Evolutionary conservation across 2,113 vertebrate genomes (phyloP).

Genomic region (Zosterops japonicus): DNA sequence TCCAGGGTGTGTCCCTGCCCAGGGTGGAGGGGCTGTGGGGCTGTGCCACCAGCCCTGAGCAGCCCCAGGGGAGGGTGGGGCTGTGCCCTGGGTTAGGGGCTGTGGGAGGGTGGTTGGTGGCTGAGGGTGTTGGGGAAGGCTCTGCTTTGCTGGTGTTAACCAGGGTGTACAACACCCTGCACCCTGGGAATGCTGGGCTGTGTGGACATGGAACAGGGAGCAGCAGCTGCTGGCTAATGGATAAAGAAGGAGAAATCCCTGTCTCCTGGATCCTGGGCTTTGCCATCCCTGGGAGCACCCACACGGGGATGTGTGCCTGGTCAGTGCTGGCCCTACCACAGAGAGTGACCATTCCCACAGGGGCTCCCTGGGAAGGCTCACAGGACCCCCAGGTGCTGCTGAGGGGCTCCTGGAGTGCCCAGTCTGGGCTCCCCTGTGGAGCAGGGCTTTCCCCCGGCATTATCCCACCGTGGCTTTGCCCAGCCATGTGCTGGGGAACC

Average conservation of each 20-base stretch:
- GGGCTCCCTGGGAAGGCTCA: not conserved
- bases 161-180: not conserved
- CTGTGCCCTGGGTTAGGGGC: not conserved
- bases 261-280: not conserved
- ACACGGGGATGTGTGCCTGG: accelerated
- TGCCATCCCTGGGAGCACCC: not conserved
- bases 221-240: not conserved
- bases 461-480: not conserved
- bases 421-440: not conserved
- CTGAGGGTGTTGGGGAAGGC: not conserved
- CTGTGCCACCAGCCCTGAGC: not conserved
- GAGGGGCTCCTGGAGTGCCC: not conserved
- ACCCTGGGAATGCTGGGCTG: not conserved
- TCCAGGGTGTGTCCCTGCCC: not conserved
- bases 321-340: not conserved
- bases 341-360: accelerated
- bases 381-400: not conserved
- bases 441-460: not conserved
- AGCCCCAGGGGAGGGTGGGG: not conserved
- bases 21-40: not conserved
- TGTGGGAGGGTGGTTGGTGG: not conserved
- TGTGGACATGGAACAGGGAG: not conserved
- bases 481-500: too few relatives aligned
- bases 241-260: not conserved
- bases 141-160: not conserved